A percentile compares a stretch with the other conserved stretches of the same genome.
Conservation (phyloP, 1,140 invertebrate species). For the Anagrus nilaparvatae region DNA sequence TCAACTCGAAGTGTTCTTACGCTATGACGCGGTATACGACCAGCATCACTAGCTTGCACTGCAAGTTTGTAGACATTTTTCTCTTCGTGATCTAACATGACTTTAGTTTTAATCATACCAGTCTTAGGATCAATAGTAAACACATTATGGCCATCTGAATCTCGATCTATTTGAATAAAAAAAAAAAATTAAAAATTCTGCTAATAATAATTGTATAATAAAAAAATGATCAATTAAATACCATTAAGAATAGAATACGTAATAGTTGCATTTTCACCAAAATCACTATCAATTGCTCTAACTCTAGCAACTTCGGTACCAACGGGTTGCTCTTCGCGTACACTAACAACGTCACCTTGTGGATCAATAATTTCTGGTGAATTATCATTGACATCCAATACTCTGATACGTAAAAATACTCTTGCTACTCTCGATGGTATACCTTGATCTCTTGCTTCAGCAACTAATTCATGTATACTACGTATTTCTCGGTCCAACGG, state of each 20-base stretch:
- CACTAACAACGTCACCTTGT: conserved; percentile 74
- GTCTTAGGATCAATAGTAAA: conserved; percentile 79
- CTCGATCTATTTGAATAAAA: conserved; percentile 47
- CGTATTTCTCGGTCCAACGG: conserved; percentile 75
- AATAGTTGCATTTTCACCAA: conserved; percentile 78
- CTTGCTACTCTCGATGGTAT: conserved; percentile 60
- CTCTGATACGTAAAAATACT: conserved; percentile 61
- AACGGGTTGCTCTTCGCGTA: conserved; percentile 77
- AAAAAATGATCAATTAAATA: conserved; percentile 17
- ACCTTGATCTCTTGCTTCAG: conserved; percentile 80
- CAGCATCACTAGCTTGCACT: conserved; percentile 78
- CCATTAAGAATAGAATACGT: conserved; percentile 78
- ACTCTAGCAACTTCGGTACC: conserved; percentile 77
- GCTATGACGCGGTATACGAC: conserved; percentile 68
- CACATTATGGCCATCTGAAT: conserved; percentile 71
- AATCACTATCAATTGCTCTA: conserved; percentile 75
- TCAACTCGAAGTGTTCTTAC: conserved; percentile 74
- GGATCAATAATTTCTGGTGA: conserved; percentile 79
- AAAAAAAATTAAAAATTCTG: conserved; percentile 5
- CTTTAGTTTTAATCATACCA: conserved; percentile 79
- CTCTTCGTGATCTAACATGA: conserved; percentile 83
- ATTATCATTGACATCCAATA: conserved; percentile 86
- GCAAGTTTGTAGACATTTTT: conserved; percentile 74
- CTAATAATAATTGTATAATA: not conserved
- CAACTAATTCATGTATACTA: conserved; percentile 66